A percentile compares a stretch with the other conserved stretches of the same genome.
phyloP scores from a whole-genome alignment of 1,140 invertebrate species.

The Delia radicum region DNA sequence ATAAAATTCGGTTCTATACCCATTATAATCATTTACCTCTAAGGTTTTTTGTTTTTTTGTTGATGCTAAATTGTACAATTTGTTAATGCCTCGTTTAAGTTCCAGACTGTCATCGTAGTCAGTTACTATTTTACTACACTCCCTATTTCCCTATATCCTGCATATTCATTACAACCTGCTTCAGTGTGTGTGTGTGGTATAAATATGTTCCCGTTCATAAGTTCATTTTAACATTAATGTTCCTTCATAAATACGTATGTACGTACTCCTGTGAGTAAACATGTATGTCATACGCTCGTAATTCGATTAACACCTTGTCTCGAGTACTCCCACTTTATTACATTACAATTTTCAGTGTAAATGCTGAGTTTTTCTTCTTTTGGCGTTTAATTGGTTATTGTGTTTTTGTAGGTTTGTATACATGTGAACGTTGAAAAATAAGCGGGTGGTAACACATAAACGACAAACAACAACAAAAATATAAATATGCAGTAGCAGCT shows the following conservation, averaged over 20 bases:
- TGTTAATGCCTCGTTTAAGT: conserved; percentile 15
- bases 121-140: neutral
- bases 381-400: conserved; percentile 20
- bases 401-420: neutral
- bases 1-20: no score
- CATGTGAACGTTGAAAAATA: neutral
- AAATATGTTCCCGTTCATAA: no score
- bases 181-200: neutral
- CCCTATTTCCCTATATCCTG: no score
- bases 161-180: no score
- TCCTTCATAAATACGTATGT: no score
- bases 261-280: no score
- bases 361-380: neutral
- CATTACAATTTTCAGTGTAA: neutral
- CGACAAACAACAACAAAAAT: neutral
- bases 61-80: conserved; percentile 3
- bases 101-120: neutral
- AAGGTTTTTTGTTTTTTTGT: no score
- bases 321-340: conserved; percentile 22
- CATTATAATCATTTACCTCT: no score
- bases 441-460: neutral
- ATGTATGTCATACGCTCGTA: conserved; percentile 16
- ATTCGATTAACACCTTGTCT: conserved; percentile 24
- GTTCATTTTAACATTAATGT: no score
- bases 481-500: neutral